Evolutionary conservation across 2,113 vertebrate species (phyloP).

Genomic region (Campylomormyrus numenius): DNA sequence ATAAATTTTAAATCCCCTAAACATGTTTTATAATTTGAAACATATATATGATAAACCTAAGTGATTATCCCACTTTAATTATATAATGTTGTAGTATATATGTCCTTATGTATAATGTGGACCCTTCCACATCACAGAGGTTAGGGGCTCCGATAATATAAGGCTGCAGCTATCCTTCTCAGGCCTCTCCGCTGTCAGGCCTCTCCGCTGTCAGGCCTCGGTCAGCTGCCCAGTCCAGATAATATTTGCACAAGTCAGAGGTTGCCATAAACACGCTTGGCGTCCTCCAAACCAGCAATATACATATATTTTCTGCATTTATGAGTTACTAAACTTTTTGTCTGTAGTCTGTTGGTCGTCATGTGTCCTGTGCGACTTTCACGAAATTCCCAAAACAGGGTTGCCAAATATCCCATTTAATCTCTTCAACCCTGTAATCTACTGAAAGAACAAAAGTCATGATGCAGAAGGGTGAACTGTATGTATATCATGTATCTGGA

Average conservation of each 20-base stretch:
- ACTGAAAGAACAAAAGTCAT: neutral
- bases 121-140: neutral
- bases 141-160: neutral
- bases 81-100: neutral
- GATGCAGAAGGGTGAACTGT: neutral
- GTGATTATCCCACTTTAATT: neutral
- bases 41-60: neutral
- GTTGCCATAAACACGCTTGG: neutral
- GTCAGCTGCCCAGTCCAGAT: no score
- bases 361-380: neutral
- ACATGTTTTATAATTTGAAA: neutral
- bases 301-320: neutral
- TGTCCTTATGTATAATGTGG: neutral
- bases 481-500: neutral
- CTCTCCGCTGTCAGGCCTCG: no score
- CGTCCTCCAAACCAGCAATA: neutral
- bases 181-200: no score
- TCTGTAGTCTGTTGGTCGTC: neutral
- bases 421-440: neutral
- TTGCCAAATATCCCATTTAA: neutral
- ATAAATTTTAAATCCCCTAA: neutral
- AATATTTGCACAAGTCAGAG: neutral
- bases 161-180: no score
- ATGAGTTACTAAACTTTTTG: neutral
- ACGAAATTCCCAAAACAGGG: neutral